These are phyloP conservation scores for Caracal caracal DNA, from an alignment of 2,113 vertebrate genomes.

Conservation along the genomic window DNA sequence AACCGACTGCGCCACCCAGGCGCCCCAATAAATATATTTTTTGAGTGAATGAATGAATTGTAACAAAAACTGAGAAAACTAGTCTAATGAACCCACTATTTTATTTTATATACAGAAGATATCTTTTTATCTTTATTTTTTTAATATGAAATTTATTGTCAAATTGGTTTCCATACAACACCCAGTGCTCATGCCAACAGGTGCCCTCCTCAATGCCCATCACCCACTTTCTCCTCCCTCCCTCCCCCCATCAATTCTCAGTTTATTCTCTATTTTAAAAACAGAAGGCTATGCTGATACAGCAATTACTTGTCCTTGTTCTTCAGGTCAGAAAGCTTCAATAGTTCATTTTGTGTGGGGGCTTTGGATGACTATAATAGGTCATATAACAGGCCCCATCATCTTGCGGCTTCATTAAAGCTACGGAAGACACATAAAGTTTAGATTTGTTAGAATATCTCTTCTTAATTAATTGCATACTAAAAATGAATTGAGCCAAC, in stretches of 20 bases:
- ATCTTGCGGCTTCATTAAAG: constrained; percentile 22
- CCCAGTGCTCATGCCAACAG: too few relatives aligned
- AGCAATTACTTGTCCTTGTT: neutral
- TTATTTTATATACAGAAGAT: too few relatives aligned
- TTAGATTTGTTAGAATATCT: neutral
- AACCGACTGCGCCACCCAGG: too few relatives aligned
- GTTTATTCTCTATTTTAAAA: neutral
- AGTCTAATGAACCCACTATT: neutral
- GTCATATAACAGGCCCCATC: neutral
- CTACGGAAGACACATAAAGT: neutral
- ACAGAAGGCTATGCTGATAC: neutral
- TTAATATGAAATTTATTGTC: too few relatives aligned
- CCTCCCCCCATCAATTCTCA: too few relatives aligned
- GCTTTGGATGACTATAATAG: neutral
- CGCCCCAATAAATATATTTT: neutral
- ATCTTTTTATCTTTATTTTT: too few relatives aligned
- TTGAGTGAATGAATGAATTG: neutral
- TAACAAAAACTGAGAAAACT: neutral
- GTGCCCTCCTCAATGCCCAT: too few relatives aligned
- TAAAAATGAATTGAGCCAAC: neutral
- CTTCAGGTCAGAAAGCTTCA: neutral
- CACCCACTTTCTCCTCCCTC: too few relatives aligned
- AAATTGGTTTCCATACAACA: too few relatives aligned
- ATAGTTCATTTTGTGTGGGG: neutral
- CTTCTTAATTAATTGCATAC: neutral